phyloP scores from a whole-genome alignment of 2,113 vertebrate species.

The Cephalopholis sonnerati region DNA sequence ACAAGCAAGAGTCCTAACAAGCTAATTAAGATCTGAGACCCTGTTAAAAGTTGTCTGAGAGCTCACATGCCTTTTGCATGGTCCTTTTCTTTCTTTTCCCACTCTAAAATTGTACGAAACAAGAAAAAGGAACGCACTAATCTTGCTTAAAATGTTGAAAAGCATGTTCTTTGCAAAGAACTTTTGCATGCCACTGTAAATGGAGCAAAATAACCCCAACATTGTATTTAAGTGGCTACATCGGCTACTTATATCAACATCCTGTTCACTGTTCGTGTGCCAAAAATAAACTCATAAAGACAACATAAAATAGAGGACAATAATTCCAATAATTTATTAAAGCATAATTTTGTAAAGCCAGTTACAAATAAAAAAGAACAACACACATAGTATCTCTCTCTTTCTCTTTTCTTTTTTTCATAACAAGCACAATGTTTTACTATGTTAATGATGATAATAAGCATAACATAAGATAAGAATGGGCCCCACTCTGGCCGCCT shows the following conservation, averaged over 20 bases:
- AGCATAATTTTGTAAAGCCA: constrained; percentile 92
- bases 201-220: not conserved
- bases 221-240: not conserved
- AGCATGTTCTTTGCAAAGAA: no score
- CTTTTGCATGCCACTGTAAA: no score
- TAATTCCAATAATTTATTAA: constrained; percentile 90
- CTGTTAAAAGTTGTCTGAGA: no score
- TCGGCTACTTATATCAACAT: not conserved
- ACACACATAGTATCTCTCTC: constrained; percentile 74
- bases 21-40: no score
- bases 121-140: no score
- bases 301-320: constrained; percentile 52
- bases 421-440: constrained; percentile 85
- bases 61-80: no score
- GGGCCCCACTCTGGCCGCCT: constrained; percentile 90
- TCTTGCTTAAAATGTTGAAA: no score
- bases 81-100: no score
- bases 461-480: constrained; percentile 78
- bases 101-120: no score
- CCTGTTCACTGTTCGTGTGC: not conserved
- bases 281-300: constrained; percentile 40
- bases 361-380: constrained; percentile 89
- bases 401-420: constrained; percentile 78
- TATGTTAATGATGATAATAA: constrained; percentile 72
- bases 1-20: no score